Conservation (phyloP, 2,888 invertebrate species). For the Agrotis ipsilon region DNA sequence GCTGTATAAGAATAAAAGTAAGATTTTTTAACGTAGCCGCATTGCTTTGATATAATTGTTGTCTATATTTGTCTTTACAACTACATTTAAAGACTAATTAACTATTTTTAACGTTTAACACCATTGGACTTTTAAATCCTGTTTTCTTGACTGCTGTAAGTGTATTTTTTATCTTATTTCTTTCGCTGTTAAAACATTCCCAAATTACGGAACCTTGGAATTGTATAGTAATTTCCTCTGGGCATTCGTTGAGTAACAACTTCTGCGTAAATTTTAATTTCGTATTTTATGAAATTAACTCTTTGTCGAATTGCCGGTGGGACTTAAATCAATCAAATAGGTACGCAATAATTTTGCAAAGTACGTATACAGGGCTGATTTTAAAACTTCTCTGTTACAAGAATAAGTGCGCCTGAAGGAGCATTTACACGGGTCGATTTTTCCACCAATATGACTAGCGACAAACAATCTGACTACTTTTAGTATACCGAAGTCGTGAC, state of each 20-base stretch:
- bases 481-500: no score
- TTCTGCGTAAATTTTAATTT: constrained; percentile 28
- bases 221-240: constrained; percentile 28
- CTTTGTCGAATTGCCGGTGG: neutral
- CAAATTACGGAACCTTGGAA: neutral
- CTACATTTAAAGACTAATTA: constrained; percentile 26
- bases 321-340: constrained; percentile 7
- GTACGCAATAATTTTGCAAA: neutral
- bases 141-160: neutral
- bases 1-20: neutral
- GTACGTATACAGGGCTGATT: no score
- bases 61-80: constrained; percentile 28
- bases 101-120: constrained; percentile 11
- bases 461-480: no score
- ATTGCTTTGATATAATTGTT: neutral
- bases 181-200: neutral
- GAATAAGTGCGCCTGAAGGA: no score
- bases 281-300: constrained; percentile 19
- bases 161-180: neutral
- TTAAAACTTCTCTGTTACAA: no score
- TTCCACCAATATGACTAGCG: no score
- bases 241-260: constrained; percentile 35
- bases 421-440: no score
- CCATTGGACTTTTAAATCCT: neutral
- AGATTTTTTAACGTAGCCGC: constrained; percentile 6